Evolutionary conservation across 2,888 invertebrate species (phyloP), one percentile per base, ranked within the genome.

Genomic region (Drosophila anomelani): DNA sequence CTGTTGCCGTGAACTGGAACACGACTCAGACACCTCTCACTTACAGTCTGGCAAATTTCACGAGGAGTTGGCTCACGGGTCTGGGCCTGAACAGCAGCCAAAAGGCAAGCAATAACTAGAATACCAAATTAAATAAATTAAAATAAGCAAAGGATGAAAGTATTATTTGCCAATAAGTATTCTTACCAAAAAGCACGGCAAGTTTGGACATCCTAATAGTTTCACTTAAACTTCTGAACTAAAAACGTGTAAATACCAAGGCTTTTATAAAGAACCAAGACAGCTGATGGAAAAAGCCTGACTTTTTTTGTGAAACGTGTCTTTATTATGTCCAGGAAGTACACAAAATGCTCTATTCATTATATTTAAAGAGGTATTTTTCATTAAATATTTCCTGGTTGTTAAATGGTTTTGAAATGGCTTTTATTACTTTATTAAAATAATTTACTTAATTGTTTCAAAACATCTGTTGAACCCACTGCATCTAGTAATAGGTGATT

Each of bases 181-280:
- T 53, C 88, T 79, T 67, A 83, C 82, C 74, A 38, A 83, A 67
- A n/a, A 83, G 36, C 8, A 81, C 51, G 29, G 63, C 43, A 39
- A 67, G 9, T 53, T 82, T 82, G 7, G 66, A 61, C 82, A 88
- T 83, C 8, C 44, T 64, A 23, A 17, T 12, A 23, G 32, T 15
- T 53, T 32, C 5, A 17, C 34, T 10, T 20, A 43, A 59, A 34
- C 10, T 44, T 69, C 63, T 76, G 56, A 76, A 38, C 20, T 49
- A 10, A 26, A 47, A n/a, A 13, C 2, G 9, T 9, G 17, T 7
- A 17, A 20, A 36, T 12, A 7, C 15, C 4, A 23, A 17, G 38
- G 76, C 56, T 75, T 75, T 76, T 75, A 75, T 75, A 76, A 62
- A 56, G 36, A 34, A 15, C 15, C 36, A n/a, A 17, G 39, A 6